phyloP scores from a whole-genome alignment of 2,888 invertebrate species.

The Elegia similella region DNA sequence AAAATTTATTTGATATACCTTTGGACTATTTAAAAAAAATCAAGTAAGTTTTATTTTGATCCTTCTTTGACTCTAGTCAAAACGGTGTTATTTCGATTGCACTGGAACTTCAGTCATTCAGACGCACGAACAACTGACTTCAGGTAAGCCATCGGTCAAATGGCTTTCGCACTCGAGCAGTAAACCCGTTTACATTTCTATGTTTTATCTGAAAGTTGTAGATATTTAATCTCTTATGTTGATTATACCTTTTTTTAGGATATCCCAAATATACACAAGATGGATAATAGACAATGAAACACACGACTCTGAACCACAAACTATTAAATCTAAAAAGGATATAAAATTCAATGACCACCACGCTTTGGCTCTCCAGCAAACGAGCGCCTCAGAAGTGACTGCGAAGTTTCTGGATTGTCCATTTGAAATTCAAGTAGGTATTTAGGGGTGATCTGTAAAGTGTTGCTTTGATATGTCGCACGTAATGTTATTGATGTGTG shows the following conservation, averaged over 20 bases:
- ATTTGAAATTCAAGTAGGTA: constrained; percentile 53
- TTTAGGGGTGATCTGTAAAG: neutral
- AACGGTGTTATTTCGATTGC: no score
- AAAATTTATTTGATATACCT: constrained; percentile 52
- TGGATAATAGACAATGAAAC: constrained; percentile 49
- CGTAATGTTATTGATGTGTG: no score
- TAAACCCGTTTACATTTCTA: no score
- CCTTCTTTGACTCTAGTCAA: neutral
- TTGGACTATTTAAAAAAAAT: constrained; percentile 44
- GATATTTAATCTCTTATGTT: no score
- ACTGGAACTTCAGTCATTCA: no score
- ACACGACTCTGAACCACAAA: constrained; percentile 40
- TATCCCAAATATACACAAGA: constrained; percentile 54
- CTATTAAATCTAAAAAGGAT: constrained; percentile 28
- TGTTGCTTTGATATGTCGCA: no score
- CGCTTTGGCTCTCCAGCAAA: constrained; percentile 37
- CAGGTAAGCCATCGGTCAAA: no score
- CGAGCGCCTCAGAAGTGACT: constrained; percentile 34
- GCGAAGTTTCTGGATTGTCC: constrained; percentile 44
- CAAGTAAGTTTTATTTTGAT: constrained; percentile 37
- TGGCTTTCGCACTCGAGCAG: no score
- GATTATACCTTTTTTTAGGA: constrained; percentile 36
- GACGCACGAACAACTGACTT: no score
- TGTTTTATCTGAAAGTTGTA: constrained; percentile 13
- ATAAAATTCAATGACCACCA: constrained; percentile 53